Evolutionary conservation across 1,140 invertebrate species (phyloP).

Genomic region (Myzus persicae): DNA sequence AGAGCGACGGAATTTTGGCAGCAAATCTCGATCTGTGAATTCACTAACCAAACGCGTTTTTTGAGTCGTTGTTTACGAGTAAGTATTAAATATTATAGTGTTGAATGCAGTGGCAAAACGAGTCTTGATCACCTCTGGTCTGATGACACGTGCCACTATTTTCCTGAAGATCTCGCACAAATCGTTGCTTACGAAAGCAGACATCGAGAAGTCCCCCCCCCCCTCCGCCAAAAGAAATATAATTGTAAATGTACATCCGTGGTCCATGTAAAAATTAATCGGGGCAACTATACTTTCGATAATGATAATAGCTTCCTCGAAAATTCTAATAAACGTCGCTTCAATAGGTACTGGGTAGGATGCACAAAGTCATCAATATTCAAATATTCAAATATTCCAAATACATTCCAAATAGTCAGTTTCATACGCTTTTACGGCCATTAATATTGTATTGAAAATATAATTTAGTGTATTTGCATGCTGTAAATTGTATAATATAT

Average conservation of each 20-base stretch:
- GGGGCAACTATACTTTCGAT: not conserved
- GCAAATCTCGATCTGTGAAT: not conserved
- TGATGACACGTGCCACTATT: not conserved
- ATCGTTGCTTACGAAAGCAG: not conserved
- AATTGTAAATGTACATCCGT: no score
- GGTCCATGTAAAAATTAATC: no score
- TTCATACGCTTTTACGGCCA: not conserved
- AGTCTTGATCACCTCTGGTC: not conserved
- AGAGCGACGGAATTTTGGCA: not conserved
- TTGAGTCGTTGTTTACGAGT: not conserved
- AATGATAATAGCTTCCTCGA: not conserved
- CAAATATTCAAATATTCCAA: no score
- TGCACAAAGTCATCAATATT: not conserved
- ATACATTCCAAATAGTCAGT: not conserved
- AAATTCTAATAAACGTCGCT: not conserved
- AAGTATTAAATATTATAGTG: not conserved
- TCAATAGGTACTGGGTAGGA: no score
- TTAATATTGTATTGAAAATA: not conserved
- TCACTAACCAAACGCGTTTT: not conserved
- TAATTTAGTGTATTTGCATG: no score
- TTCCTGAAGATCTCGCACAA: not conserved
- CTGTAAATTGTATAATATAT: no score
- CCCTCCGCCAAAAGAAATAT: no score
- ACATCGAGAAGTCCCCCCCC: not conserved
- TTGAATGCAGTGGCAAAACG: not conserved